These are phyloP conservation scores for Brachypteracias leptosomus DNA, from an alignment of 2,113 vertebrate genomes.

Conservation along the genomic window DNA sequence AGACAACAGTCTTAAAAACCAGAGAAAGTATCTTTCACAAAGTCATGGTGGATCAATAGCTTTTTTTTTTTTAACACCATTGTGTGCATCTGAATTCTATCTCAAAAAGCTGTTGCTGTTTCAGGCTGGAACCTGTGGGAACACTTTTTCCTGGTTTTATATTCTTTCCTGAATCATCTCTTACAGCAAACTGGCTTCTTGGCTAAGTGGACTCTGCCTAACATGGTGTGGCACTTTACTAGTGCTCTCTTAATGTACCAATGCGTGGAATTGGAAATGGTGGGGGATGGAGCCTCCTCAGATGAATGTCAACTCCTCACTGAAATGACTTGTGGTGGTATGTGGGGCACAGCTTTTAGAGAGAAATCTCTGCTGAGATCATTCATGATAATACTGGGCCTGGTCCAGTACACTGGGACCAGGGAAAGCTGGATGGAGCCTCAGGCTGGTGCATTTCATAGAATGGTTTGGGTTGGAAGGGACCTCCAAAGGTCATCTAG, in stretches of 20 bases:
- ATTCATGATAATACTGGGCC: no score
- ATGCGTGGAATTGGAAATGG: accelerated
- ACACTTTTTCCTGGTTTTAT: neutral
- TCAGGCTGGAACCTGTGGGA: neutral
- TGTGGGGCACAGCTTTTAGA: neutral
- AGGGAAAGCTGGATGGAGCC: neutral
- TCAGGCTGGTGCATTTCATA: neutral
- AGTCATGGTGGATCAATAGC: neutral
- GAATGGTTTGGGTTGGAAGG: no score
- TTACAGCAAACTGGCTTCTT: neutral
- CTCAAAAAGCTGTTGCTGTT: neutral
- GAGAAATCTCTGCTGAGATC: neutral
- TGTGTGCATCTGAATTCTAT: neutral
- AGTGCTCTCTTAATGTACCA: accelerated
- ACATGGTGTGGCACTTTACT: neutral
- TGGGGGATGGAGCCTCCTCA: neutral
- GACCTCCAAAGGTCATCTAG: no score
- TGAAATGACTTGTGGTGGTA: neutral
- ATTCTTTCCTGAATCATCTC: neutral
- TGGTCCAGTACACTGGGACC: neutral
- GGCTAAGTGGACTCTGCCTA: neutral
- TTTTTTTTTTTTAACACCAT: neutral
- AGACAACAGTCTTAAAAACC: neutral
- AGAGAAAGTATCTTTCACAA: neutral
- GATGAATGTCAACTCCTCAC: accelerated